Evolutionary conservation across 2,797 vertebrate genomes (phyloP), one percentile per base, ranked within the genome.

Genomic region (Phrynocephalus vlangalii): DNA sequence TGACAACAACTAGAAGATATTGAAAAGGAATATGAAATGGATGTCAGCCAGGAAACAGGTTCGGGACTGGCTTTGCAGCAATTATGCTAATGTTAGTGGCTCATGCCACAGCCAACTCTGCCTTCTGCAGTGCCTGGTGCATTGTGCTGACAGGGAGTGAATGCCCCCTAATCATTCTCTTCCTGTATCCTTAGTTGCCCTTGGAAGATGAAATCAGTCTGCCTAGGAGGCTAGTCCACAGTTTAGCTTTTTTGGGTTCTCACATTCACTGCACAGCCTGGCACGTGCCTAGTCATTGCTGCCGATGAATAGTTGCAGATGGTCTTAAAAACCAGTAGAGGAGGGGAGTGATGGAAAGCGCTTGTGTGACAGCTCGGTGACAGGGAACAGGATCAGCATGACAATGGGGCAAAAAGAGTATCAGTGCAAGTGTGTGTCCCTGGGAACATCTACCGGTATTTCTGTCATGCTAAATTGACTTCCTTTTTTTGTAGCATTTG

Each of bases 71-170:
- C 87, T 89, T 87, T 82, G 67, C 66, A 82, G 92, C 87, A 82
- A 2, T 68, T 73, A 18, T 72, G 86, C 86, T 91, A 87, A 82
- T 91, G 88, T 89, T 11, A 60, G 80, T 87, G 87, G 84, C 48
- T 0, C 0, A 84, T 84, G 76, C 60, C 86, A 77, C 88, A 93
- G 92, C 88, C 86, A 91, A 92, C 86, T 94, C 90, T 86, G 92
- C 71, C 79, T 70, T 86, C 86, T 94, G 89, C 90, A 94, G 89
- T 81, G 52, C 52, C 89, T 89, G 86, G 88, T 94, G 95, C 91
- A 95, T 94, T 90, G 71, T 80, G 66, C 11, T 3, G 6, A 67
- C n/a, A 85, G 91, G 71, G 86, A 91, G 72, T 90, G 75, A 71
- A 68, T 90, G 86, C 86, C 86, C 81, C 83, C 84, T 89, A 91